Evolutionary conservation across 2,113 vertebrate genomes (phyloP).

Genomic region (Tetrax tetrax): DNA sequence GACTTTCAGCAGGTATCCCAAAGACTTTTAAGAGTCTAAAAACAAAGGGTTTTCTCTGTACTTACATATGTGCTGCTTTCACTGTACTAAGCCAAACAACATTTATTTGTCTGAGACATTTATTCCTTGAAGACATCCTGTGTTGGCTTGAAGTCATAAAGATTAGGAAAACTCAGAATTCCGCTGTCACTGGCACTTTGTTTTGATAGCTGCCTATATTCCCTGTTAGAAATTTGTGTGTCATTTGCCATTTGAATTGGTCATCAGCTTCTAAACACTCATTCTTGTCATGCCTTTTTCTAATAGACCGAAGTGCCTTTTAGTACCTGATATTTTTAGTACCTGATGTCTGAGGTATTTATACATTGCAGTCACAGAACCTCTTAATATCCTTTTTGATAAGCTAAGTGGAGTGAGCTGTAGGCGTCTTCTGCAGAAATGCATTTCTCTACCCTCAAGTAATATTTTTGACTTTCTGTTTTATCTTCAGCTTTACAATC

Average conservation of each 20-base stretch:
- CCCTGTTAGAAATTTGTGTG: neutral
- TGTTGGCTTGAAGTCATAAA: neutral
- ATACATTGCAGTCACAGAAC: neutral
- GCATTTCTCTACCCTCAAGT: neutral
- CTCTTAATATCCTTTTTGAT: neutral
- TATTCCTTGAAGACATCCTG: neutral
- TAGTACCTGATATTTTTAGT: neutral
- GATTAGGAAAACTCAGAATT: neutral
- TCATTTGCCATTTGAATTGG: neutral
- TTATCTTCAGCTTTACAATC: neutral
- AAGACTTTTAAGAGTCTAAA: neutral
- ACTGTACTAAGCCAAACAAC: neutral
- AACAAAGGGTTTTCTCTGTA: neutral
- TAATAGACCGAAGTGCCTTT: neutral
- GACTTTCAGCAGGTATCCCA: neutral
- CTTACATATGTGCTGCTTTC: neutral
- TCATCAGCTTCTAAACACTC: neutral
- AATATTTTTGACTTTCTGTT: neutral
- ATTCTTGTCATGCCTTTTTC: neutral
- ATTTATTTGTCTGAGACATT: neutral
- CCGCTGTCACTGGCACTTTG: neutral
- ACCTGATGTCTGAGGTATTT: neutral
- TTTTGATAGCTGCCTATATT: neutral
- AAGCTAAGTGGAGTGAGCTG: neutral
- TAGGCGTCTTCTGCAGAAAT: neutral